Percentiles rank a stretch among this genome's conserved stretches.
phyloP scores from a whole-genome alignment of 1,140 invertebrate species.

The Streblospio benedicti region DNA sequence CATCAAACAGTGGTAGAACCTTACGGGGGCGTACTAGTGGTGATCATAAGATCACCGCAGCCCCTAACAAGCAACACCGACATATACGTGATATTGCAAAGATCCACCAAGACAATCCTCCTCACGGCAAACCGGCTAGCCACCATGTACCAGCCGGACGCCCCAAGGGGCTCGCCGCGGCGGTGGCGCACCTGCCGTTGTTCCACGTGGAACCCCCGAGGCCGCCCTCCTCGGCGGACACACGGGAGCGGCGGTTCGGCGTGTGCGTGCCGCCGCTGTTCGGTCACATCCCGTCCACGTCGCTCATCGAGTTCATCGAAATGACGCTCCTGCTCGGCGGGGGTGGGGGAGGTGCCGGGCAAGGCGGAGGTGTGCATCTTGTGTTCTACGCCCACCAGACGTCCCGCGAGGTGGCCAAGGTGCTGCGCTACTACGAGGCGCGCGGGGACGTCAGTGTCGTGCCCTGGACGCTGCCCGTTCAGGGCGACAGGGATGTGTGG shows the following conservation, averaged over 20 bases:
- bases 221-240: neutral
- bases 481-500: conserved; percentile 29
- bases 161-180: too few relatives aligned
- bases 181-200: too few relatives aligned
- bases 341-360: too few relatives aligned
- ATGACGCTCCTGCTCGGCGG: conserved; percentile 32
- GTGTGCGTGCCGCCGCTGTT: conserved; percentile 44
- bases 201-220: neutral
- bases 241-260: conserved; percentile 10
- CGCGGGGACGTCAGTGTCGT: conserved; percentile 24
- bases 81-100: too few relatives aligned
- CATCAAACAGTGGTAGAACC: too few relatives aligned
- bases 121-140: too few relatives aligned
- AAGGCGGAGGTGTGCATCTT: conserved; percentile 34
- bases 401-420: conserved; percentile 23
- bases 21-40: too few relatives aligned
- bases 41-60: too few relatives aligned
- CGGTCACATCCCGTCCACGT: conserved; percentile 30
- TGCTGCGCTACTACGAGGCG: conserved; percentile 28
- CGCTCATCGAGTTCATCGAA: conserved; percentile 42
- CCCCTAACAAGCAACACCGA: too few relatives aligned
- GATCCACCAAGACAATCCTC: too few relatives aligned
- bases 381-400: conserved; percentile 35
- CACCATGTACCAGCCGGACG: too few relatives aligned
- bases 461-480: conserved; percentile 30